Conservation (phyloP, 92 coral and sea anemone genomes). For the Parazoanthus atlanticus region DNA sequence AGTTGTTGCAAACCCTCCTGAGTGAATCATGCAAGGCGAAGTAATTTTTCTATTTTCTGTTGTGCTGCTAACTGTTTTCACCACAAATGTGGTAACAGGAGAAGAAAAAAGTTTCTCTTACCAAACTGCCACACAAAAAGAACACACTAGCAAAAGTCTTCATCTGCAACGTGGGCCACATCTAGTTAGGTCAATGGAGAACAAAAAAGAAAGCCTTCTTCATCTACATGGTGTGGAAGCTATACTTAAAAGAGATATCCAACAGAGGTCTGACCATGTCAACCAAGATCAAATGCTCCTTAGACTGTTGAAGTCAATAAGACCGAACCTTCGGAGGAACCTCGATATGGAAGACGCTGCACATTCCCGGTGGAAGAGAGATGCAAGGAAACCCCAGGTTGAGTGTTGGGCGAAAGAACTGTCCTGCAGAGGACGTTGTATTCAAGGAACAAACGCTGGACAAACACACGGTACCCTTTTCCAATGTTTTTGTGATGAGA, state of each 20-base stretch:
- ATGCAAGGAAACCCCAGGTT: not conserved
- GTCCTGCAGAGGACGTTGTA: not conserved
- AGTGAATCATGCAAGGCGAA: not conserved
- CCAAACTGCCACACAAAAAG: not conserved
- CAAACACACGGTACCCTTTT: not conserved
- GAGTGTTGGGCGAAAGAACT: not conserved
- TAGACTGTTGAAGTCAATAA: not conserved
- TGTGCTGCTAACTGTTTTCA: not conserved
- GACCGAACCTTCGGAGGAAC: not conserved
- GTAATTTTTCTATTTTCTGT: not conserved
- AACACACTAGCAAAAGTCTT: not conserved
- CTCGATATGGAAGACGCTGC: not conserved
- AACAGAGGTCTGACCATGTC: not conserved
- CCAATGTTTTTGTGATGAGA: slow-evolving; percentile 8
- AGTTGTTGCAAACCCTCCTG: not conserved
- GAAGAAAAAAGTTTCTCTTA: not conserved
- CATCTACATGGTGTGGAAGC: too few relatives aligned
- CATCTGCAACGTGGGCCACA: not conserved
- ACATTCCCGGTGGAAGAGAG: not conserved
- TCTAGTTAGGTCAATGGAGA: not conserved
- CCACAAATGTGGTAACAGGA: not conserved
- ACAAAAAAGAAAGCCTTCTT: not conserved
- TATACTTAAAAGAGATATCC: not conserved
- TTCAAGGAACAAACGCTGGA: not conserved
- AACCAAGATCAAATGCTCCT: not conserved